Base-by-base conservation (phyloP, 1,140 invertebrate genomes). In the Pentalonia nigronervosa region DNA sequence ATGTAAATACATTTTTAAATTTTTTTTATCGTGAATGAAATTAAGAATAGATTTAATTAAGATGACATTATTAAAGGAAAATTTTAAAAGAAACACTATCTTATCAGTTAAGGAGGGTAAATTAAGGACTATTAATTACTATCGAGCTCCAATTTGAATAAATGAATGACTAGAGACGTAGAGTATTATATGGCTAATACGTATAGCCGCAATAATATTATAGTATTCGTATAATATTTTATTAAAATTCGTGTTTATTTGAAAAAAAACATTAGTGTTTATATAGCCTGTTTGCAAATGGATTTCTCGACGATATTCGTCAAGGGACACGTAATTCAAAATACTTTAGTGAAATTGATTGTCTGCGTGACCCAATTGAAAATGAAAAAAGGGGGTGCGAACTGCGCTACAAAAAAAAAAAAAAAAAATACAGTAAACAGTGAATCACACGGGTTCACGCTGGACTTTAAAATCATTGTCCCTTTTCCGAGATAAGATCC, bases 391-490 rank as follows among this genome's bases (percentile, higher is more conserved):
- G 11, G 25, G 53, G 53, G 56, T 36, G 53, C 25, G 88, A 90
- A 45, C 11, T 60, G 23, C 50, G 25, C 11, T 30, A 2, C 30
- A n/a, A 41, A 89, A 89, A 53, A 41, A 89, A 89, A n/a, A n/a
- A n/a, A n/a, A n/a, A 53, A 17, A 36, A 56, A 83, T 86, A 56
- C 53, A 56, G 14, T 50, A 86, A 93, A 86, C 91, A 86, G 91
- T 93, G 91, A 93, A 93, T 93, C 91, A 93, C 91, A 21, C n/a
- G 17, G 36, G 48, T 86, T 86, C 48, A 67, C 81, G 91, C 91
- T 50, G 91, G 91, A 93, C 91, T 93, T 93, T 93, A 93, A 93
- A 93, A 83, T 84, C 81, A n/a, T 93, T 81, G 91, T 93, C 81
- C 91, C 91, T 86, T 90, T 90, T 45, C 48, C 81, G 48, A 93